Base-by-base conservation (phyloP, 2,888 invertebrate genomes). In the Ypsolopha sequella region DNA sequence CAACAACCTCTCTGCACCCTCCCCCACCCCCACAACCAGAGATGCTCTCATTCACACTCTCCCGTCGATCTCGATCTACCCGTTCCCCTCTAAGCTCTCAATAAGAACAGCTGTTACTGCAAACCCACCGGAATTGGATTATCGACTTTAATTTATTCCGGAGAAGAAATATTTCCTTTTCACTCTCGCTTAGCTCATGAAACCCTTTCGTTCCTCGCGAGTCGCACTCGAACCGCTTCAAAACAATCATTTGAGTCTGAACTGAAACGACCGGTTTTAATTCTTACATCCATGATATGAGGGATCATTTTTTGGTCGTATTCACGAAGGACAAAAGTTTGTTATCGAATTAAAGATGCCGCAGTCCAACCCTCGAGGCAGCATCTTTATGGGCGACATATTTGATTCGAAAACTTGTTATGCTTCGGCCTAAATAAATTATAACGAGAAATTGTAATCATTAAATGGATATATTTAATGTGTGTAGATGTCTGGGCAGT, bases 371-470 rank as follows among this genome's bases (percentile, higher is more conserved):
- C 85, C 82, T 81, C 79, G 70, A 70, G 68, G 76, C 77, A 78
- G 77, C 81, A 84, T 86, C 85, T 86, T 85, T 86, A 86, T 84
- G 82, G 84, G 82, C 84, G 85, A 86, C 85, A 84, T 80, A 79
- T 84, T 85, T 84, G 81, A 86, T 82, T 85, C 84, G 80, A 82
- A 82, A 85, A 85, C 86, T 85, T 85, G 86, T 86, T 85, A 84
- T 84, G 82, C 80, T 80, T 80, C 85, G 75, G 78, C 78, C 80
- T 81, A 80, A 85, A 85, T 85, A 86, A 85, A 85, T 85, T 85
- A 85, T 85, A 82, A 82, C 84, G 82, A 84, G 84, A 81, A 84
- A 85, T 84, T 81, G 81, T 85, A 80, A 85, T 81, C 80, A 77
- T 81, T 80, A 81, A 81, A 80, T 80, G 76, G 77, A 82, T 85